These are phyloP conservation scores for Phaenicophaeus curvirostris DNA, from an alignment of 2,797 vertebrate species.

Conservation along the genomic window DNA sequence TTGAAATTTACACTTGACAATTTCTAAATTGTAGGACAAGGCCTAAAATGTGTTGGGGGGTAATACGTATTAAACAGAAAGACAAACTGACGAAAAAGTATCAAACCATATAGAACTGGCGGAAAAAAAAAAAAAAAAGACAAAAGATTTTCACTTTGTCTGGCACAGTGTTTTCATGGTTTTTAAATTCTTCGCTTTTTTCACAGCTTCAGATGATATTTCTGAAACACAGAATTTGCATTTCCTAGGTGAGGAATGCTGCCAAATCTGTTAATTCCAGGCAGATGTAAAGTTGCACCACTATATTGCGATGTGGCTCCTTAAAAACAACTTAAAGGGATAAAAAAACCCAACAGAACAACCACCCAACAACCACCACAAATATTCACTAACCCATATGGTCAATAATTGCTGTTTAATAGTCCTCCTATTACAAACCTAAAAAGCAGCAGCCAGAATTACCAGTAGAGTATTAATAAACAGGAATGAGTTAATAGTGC, in stretches of 20 bases:
- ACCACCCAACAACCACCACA: constrained; percentile 58
- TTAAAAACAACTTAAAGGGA: constrained; percentile 68
- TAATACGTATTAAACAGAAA: not conserved
- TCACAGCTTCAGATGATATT: constrained; percentile 56
- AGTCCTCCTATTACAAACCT: constrained; percentile 84
- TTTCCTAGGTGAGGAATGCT: constrained; percentile 60
- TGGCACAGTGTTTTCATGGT: not conserved
- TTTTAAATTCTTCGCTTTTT: constrained; percentile 44
- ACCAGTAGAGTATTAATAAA: constrained; percentile 99
- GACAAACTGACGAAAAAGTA: not conserved
- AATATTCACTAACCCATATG: constrained; percentile 84
- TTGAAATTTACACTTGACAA: constrained; percentile 35
- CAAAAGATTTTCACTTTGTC: constrained; percentile 1
- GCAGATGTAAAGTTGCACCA: constrained; percentile 65
- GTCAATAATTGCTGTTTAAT: constrained; percentile 88
- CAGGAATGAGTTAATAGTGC: constrained; percentile 99
- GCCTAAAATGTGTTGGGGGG: not conserved
- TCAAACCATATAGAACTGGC: not conserved
- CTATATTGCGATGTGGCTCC: constrained; percentile 53
- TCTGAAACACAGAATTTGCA: constrained; percentile 53
- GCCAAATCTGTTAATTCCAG: constrained; percentile 69
- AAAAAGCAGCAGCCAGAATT: constrained; percentile 86
- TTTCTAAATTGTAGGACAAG: not conserved
- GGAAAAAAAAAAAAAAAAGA: not conserved
- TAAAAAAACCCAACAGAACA: constrained; percentile 12